Conservation (phyloP, 2,888 invertebrate species). For the Chrysopilus asiliformis region DNA sequence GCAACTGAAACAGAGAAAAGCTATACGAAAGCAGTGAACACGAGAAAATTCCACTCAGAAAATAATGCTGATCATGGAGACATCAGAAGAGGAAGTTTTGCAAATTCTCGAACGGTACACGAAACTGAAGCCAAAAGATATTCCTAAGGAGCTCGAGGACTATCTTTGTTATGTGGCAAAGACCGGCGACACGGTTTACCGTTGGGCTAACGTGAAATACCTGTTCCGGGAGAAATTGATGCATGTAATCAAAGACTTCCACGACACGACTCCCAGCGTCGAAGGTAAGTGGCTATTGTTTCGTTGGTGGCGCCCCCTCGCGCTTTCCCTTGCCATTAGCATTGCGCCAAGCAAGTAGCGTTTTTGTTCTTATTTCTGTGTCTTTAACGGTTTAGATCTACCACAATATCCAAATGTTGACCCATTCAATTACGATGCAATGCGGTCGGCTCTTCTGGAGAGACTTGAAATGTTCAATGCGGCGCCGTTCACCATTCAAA, state of each 20-base stretch:
- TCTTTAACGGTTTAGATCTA: conserved; percentile 45
- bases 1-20: no score
- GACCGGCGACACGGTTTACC: conserved; percentile 87
- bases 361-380: no score
- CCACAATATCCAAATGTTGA: conserved; percentile 85
- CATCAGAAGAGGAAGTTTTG: conserved; percentile 63
- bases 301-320: no score
- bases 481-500: conserved; percentile 91
- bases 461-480: conserved; percentile 71
- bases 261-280: conserved; percentile 56
- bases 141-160: conserved; percentile 78
- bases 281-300: conserved; percentile 33
- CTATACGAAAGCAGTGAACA: no score
- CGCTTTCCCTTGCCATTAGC: no score
- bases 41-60: no score
- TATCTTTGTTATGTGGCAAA: conserved; percentile 82
- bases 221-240: conserved; percentile 79
- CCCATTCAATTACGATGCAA: conserved; percentile 75
- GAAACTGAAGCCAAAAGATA: conserved; percentile 61
- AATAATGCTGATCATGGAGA: conserved; percentile 51
- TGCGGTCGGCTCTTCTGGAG: conserved; percentile 71
- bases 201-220: conserved; percentile 78
- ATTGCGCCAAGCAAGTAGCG: no score
- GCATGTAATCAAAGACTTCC: conserved; percentile 75
- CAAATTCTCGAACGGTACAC: conserved; percentile 74